Percentiles rank a stretch among this genome's conserved stretches.
These are phyloP conservation scores for Toxotes chatareus DNA, from an alignment of 2,113 vertebrate genomes.

Conservation along the genomic window DNA sequence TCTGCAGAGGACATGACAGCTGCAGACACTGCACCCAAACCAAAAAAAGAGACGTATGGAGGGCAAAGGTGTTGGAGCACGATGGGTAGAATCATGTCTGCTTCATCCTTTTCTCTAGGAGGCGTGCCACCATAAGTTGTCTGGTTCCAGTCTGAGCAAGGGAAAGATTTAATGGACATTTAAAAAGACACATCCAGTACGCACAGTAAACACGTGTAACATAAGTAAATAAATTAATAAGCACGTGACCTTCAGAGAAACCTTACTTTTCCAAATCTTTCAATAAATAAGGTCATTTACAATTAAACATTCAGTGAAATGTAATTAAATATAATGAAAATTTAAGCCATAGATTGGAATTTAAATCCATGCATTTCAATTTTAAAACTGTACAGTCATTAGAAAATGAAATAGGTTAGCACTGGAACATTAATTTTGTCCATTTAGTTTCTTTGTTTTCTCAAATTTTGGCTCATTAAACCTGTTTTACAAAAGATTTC, in stretches of 20 bases:
- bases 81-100: slow-evolving; percentile 97
- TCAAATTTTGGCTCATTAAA: background rate
- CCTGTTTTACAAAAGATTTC: too few relatives aligned
- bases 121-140: slow-evolving; percentile 88
- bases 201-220: background rate
- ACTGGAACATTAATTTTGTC: background rate
- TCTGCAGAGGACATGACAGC: slow-evolving; percentile 99
- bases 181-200: background rate
- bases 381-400: background rate
- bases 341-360: too few relatives aligned
- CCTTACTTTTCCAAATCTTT: too few relatives aligned
- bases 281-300: too few relatives aligned
- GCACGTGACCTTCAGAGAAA: background rate
- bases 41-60: slow-evolving; percentile 94
- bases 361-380: too few relatives aligned
- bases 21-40: slow-evolving; percentile 95
- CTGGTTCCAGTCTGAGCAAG: slow-evolving; percentile 92
- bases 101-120: slow-evolving; percentile 88
- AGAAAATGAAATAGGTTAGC: background rate
- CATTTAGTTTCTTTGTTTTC: background rate
- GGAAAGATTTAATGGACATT: slow-evolving; percentile 1
- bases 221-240: background rate
- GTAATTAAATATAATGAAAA: too few relatives aligned
- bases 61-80: slow-evolving; percentile 97
- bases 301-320: background rate